phyloP scores from a whole-genome alignment of 2,113 vertebrate species.

The Trachemys scripta region DNA sequence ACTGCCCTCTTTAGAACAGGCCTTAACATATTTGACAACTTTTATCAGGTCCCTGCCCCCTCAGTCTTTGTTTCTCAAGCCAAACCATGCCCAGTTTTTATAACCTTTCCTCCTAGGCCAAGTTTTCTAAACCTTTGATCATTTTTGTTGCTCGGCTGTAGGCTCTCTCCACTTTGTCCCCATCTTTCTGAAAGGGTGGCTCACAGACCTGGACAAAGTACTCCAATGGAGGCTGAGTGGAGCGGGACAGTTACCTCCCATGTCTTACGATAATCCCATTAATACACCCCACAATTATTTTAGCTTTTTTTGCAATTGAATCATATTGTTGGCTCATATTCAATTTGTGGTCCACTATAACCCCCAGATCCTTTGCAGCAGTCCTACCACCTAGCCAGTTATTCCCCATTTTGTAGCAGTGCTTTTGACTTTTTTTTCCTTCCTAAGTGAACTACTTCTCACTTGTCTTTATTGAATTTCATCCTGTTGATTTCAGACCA shows the following conservation, averaged over 20 bases:
- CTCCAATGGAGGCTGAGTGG: background rate
- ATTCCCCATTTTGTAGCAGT: background rate
- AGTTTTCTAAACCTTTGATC: background rate
- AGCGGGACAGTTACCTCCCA: background rate
- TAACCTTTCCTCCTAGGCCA: background rate
- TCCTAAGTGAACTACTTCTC: background rate
- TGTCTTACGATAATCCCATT: background rate
- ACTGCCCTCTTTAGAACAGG: background rate
- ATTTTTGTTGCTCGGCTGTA: background rate
- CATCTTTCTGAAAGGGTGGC: background rate
- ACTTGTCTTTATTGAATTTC: background rate
- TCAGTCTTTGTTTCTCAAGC: background rate
- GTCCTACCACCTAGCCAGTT: background rate
- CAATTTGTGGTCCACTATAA: background rate
- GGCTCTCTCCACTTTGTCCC: background rate
- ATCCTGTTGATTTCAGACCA: background rate
- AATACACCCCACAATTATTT: background rate
- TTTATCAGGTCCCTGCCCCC: background rate
- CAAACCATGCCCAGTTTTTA: background rate
- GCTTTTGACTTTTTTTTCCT: background rate
- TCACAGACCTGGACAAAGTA: background rate
- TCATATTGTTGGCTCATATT: background rate
- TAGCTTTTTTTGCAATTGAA: background rate
- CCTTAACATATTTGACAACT: background rate
- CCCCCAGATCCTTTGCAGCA: background rate